Conservation (phyloP, 64 coral and sea anemone species). For the Stichodactyla helianthus region DNA sequence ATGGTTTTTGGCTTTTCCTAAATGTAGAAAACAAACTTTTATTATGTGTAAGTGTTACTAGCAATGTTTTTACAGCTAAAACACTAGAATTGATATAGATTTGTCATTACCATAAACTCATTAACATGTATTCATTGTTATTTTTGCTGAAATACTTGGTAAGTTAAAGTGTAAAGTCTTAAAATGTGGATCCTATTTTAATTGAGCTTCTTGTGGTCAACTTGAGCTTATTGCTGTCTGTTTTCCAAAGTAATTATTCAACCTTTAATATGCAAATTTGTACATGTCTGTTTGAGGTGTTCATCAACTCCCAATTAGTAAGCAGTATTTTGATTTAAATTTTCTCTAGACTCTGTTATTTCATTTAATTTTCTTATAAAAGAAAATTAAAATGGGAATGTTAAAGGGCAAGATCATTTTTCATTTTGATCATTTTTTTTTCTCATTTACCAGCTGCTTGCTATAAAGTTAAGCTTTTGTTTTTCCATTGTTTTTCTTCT, state of each 20-base stretch:
- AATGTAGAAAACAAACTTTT: not conserved
- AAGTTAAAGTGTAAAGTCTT: too few species aligned
- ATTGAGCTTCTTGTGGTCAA: not conserved
- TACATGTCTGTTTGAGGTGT: not conserved
- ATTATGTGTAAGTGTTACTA: too few species aligned
- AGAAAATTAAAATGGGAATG: not conserved
- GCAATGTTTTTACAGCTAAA: too few species aligned
- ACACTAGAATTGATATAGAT: too few species aligned
- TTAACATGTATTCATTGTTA: too few species aligned
- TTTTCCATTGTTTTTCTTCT: not conserved
- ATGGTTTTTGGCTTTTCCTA: not conserved
- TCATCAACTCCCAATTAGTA: not conserved
- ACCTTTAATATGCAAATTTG: not conserved
- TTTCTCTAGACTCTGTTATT: not conserved
- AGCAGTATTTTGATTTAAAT: not conserved
- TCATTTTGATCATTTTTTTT: not conserved
- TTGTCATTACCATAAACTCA: too few species aligned
- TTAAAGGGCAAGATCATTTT: not conserved
- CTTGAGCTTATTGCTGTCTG: not conserved
- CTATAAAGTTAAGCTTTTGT: not conserved
- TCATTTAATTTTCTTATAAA: slow-evolving; percentile 6
- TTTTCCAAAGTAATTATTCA: not conserved
- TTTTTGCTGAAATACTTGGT: too few species aligned
- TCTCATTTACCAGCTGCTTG: not conserved
- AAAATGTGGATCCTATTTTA: too few species aligned